These are phyloP conservation scores for Pogonocichla stellata DNA, from an alignment of 2,113 vertebrate species.

Conservation along the genomic window DNA sequence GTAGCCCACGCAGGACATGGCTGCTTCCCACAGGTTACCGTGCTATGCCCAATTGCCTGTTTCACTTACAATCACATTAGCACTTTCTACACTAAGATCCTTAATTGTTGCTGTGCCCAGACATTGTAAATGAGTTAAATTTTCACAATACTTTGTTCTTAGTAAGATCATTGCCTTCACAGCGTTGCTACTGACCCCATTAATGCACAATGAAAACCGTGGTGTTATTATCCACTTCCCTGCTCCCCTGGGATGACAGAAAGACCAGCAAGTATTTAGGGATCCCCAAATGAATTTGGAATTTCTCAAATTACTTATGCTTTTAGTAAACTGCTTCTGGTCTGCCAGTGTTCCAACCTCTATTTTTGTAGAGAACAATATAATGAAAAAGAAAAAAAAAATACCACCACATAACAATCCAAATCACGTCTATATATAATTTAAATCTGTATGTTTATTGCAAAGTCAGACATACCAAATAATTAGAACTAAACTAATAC, in stretches of 20 bases:
- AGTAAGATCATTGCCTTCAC: not conserved
- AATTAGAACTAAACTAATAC: not conserved
- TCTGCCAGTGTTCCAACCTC: not conserved
- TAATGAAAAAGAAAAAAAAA: not conserved
- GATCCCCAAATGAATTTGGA: not conserved
- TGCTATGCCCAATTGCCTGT: not conserved
- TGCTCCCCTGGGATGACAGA: not conserved
- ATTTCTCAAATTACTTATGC: not conserved
- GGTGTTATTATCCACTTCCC: not conserved
- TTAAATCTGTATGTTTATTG: not conserved
- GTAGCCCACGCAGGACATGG: not conserved
- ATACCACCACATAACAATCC: not conserved
- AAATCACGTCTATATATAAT: not conserved
- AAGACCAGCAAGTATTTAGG: not conserved
- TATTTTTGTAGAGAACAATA: not conserved
- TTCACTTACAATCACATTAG: not conserved
- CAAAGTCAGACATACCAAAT: not conserved
- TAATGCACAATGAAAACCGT: not conserved
- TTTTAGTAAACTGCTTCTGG: not conserved
- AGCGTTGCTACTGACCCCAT: not conserved
- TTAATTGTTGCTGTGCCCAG: not conserved
- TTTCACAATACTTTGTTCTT: not conserved
- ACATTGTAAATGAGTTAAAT: not conserved
- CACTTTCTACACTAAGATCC: not conserved
- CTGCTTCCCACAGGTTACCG: not conserved